Evolutionary conservation across 2,113 vertebrate genomes (phyloP).

Genomic region (Chloebia gouldiae): DNA sequence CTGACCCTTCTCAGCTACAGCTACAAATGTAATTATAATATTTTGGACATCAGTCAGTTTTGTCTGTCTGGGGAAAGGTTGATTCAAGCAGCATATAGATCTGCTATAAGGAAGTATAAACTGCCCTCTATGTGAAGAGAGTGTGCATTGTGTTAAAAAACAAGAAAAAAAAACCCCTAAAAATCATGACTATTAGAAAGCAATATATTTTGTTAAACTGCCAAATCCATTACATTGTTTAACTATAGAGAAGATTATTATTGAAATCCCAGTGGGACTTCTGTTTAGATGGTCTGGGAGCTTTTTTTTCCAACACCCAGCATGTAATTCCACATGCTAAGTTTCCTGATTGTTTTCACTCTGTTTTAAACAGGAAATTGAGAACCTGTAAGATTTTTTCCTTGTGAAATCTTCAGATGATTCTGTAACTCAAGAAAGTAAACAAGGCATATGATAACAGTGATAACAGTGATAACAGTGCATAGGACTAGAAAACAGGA

Average conservation of each 20-base stretch:
- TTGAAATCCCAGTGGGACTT: neutral
- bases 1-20: conserved; percentile 60
- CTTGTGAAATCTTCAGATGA: neutral
- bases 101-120: conserved; percentile 1
- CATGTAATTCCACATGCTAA: neutral
- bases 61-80: conserved; percentile 37
- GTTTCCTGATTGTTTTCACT: neutral
- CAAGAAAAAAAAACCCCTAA: neutral
- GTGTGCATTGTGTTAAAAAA: neutral
- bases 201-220: neutral
- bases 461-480: neutral
- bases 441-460: neutral
- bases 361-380: neutral
- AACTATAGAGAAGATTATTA: neutral
- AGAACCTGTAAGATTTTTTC: neutral
- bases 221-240: conserved; percentile 12
- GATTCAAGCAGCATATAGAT: neutral
- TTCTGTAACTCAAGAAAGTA: neutral
- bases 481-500: neutral
- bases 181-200: neutral
- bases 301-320: neutral
- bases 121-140: conserved; percentile 62
- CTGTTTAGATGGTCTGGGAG: neutral
- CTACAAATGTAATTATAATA: conserved; percentile 69
- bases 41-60: conserved; percentile 63